These are phyloP conservation scores for Nylanderia fulva DNA, from an alignment of 1,140 invertebrate species.

Conservation along the genomic window DNA sequence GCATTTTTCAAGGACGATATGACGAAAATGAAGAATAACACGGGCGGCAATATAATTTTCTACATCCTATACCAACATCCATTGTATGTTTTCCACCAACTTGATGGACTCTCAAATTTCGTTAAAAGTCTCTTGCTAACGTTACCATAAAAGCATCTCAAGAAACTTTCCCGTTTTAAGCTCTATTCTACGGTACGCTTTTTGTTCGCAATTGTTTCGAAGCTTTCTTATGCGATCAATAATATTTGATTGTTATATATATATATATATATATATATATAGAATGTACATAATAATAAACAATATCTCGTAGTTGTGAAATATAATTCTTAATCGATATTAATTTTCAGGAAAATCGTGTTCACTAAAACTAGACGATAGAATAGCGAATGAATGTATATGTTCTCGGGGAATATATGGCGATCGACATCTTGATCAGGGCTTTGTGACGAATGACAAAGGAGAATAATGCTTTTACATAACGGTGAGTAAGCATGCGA, in stretches of 20 bases:
- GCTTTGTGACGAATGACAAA: conserved; percentile 72
- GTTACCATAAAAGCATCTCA: conserved; percentile 62
- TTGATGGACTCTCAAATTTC: conserved; percentile 78
- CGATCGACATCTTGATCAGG: conserved; percentile 58
- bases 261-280: no score
- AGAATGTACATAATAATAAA: not conserved
- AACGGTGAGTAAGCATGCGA: conserved; percentile 64
- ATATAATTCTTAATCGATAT: not conserved
- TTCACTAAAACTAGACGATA: not conserved
- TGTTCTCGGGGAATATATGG: conserved; percentile 33
- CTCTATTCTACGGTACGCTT: not conserved
- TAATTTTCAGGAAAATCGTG: not conserved
- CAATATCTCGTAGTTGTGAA: not conserved
- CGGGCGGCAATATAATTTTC: conserved; percentile 67
- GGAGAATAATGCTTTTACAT: conserved; percentile 78
- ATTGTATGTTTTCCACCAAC: conserved; percentile 62
- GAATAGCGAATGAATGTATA: no score
- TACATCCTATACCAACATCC: conserved; percentile 57
- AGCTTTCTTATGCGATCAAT: not conserved
- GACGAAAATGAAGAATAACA: conserved; percentile 60
- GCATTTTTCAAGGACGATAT: conserved; percentile 64
- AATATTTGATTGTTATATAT: conserved; percentile 1
- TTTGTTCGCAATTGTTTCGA: conserved; percentile 7
- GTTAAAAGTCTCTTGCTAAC: conserved; percentile 68
- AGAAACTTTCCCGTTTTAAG: conserved; percentile 37